Evolutionary conservation across 2,797 vertebrate genomes (phyloP).

Genomic region (Tokudaia tokunoshimensis): DNA sequence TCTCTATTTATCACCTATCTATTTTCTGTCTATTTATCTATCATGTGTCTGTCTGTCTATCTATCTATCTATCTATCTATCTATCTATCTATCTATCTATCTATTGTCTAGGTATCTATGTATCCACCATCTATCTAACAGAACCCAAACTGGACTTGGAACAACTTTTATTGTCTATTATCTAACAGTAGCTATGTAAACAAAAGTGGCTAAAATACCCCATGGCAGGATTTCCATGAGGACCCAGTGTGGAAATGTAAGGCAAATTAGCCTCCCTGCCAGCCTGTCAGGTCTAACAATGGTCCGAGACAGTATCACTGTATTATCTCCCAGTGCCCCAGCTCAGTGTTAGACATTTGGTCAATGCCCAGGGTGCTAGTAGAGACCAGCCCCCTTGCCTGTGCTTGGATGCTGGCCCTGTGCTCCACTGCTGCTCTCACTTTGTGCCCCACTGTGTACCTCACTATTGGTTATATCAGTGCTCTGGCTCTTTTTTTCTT

Average conservation of each 20-base stretch:
- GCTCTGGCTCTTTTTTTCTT: not conserved
- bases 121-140: constrained; percentile 10
- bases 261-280: not conserved
- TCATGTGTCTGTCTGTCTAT: too few species aligned
- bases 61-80: too few species aligned
- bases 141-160: not conserved
- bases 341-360: not conserved
- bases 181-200: not conserved
- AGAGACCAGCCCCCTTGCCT: not conserved
- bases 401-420: not conserved
- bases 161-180: not conserved
- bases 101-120: not conserved
- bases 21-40: too few species aligned
- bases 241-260: not conserved
- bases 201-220: not conserved
- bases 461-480: not conserved
- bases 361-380: not conserved
- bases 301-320: not conserved
- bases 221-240: not conserved
- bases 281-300: not conserved
- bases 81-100: not conserved
- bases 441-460: not conserved
- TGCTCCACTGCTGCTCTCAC: fast-evolving
- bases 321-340: too few species aligned
- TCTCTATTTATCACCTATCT: too few species aligned